A percentile compares a stretch with the other conserved stretches of the same genome.
Conservation (phyloP, 2,113 vertebrate species). For the Mesocricetus auratus region DNA sequence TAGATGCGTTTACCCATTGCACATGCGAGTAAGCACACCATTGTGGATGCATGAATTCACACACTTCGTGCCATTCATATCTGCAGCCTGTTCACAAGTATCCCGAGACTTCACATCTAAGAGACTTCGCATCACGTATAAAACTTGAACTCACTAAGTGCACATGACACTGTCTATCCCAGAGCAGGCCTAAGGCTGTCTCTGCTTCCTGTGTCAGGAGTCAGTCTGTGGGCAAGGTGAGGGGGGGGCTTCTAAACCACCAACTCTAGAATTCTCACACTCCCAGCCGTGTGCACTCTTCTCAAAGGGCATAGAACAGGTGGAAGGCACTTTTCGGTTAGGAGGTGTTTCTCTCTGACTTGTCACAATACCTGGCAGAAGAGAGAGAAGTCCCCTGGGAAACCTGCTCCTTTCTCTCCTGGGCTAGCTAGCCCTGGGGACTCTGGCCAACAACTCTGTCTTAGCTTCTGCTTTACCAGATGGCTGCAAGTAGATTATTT, state of each 20-base stretch:
- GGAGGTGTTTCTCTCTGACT: background rate
- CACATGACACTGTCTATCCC: background rate
- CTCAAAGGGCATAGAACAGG: background rate
- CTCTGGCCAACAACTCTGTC: background rate
- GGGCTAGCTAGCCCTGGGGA: background rate
- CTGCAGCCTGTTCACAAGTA: background rate
- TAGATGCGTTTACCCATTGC: too few species aligned
- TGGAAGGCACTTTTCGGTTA: background rate
- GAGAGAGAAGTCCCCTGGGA: slow-evolving; percentile 4
- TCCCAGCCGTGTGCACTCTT: background rate
- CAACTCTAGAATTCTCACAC: background rate
- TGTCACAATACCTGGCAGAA: slow-evolving; percentile 3
- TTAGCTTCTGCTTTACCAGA: background rate
- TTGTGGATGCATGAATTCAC: background rate
- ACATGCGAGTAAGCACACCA: background rate
- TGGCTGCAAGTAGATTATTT: background rate
- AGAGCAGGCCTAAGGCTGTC: background rate
- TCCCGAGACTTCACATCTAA: background rate
- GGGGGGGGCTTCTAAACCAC: background rate
- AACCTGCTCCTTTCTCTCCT: background rate
- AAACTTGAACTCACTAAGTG: background rate
- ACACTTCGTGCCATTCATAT: background rate
- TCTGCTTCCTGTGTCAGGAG: background rate
- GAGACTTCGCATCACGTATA: background rate
- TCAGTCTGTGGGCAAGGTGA: too few species aligned